A percentile compares a stretch with the other conserved stretches of the same genome.
Evolutionary conservation across 2,888 invertebrate genomes (phyloP).

Genomic region (Cyrtodaria siliqua): DNA sequence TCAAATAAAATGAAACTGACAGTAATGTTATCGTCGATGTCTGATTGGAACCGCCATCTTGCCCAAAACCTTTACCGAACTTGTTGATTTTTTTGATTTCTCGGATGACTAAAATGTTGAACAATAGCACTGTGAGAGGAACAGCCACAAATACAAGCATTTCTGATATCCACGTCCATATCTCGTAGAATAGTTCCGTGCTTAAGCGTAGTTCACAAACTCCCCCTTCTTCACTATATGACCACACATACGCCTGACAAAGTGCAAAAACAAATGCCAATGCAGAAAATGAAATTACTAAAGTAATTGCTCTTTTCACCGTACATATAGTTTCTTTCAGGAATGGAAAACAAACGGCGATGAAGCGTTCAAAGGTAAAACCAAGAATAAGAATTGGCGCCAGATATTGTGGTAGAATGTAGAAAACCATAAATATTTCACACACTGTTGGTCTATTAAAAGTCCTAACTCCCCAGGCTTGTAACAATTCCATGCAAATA

Average conservation of each 20-base stretch:
- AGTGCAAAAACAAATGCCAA: constrained; percentile 70
- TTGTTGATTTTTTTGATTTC: constrained; percentile 76
- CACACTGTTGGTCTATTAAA: constrained; percentile 76
- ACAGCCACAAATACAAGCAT: constrained; percentile 81
- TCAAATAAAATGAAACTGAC: constrained; percentile 85
- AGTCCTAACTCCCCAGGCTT: constrained; percentile 81
- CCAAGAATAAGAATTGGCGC: constrained; percentile 84
- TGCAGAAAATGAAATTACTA: constrained; percentile 70
- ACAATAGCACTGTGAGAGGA: constrained; percentile 81
- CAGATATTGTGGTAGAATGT: constrained; percentile 80
- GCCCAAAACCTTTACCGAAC: constrained; percentile 36
- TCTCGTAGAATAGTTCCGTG: constrained; percentile 67
- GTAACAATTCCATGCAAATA: constrained; percentile 80
- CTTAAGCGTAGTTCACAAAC: constrained; percentile 60
- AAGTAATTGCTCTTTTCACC: constrained; percentile 76
- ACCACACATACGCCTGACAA: constrained; percentile 83
- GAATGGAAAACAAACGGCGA: constrained; percentile 83
- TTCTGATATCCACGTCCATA: constrained; percentile 84
- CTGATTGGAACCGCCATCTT: constrained; percentile 61
- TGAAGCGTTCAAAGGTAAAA: constrained; percentile 85
- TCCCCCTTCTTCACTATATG: constrained; percentile 70
- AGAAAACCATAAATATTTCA: constrained; percentile 79
- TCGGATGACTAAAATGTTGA: constrained; percentile 83
- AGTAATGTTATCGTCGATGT: constrained; percentile 85
- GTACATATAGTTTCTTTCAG: constrained; percentile 82